These are phyloP conservation scores for Serinus canaria DNA, from an alignment of 2,113 vertebrate genomes.

Conservation along the genomic window DNA sequence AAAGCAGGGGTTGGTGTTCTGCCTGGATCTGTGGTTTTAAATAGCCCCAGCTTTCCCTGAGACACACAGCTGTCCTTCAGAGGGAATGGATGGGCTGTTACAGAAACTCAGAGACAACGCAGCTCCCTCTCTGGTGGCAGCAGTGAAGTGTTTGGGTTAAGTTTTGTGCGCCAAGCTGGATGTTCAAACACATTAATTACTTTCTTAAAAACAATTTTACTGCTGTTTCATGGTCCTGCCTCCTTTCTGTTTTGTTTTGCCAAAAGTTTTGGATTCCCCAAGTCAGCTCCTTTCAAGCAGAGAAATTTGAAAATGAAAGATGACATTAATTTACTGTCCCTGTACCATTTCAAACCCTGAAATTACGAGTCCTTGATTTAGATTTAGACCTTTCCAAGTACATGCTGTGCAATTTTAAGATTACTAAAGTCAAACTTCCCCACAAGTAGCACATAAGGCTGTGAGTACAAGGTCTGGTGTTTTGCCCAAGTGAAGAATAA, in stretches of 20 bases:
- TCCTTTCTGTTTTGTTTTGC: not conserved
- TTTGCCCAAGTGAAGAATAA: not conserved
- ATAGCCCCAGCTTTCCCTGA: not conserved
- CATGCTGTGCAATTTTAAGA: not conserved
- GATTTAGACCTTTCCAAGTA: not conserved
- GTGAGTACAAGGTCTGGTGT: not conserved
- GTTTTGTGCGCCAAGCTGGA: not conserved
- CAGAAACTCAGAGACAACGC: not conserved
- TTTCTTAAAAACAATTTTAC: not conserved
- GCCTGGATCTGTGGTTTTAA: not conserved
- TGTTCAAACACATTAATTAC: not conserved
- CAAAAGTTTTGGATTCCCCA: not conserved
- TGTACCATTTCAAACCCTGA: not conserved
- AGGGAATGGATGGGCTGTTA: not conserved
- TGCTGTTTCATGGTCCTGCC: not conserved
- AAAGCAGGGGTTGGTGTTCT: not conserved
- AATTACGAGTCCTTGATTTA: not conserved
- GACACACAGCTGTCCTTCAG: not conserved
- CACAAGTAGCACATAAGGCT: not conserved
- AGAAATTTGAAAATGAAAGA: not conserved
- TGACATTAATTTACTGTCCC: not conserved
- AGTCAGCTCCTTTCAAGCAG: not conserved
- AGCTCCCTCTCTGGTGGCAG: not conserved
- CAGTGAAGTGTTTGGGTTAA: not conserved
- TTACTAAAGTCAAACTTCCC: not conserved